phyloP scores from a whole-genome alignment of 2,113 vertebrate genomes.

The Campylomormyrus tamandua region DNA sequence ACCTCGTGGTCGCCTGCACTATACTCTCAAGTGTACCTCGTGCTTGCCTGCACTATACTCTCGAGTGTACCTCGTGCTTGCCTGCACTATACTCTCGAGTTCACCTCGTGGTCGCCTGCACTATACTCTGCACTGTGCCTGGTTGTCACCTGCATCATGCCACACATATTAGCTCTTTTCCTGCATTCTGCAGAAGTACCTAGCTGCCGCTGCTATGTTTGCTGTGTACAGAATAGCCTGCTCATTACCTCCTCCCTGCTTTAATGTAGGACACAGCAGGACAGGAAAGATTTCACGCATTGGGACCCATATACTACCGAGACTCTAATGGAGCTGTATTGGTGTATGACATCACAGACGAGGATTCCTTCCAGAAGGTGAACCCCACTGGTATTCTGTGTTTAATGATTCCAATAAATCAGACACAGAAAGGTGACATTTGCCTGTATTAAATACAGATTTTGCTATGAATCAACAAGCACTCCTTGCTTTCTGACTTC shows the following conservation, averaged over 20 bases:
- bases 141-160: background rate
- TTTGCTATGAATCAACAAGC: background rate
- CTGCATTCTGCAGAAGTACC: background rate
- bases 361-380: slow-evolving; percentile 99
- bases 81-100: background rate
- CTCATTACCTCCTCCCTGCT: background rate
- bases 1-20: background rate
- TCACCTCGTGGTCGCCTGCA: background rate
- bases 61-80: background rate
- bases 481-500: slow-evolving; percentile 23
- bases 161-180: background rate
- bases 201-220: background rate
- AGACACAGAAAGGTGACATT: no score
- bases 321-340: slow-evolving; percentile 96
- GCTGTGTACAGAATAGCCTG: background rate
- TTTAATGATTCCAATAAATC: background rate
- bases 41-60: background rate
- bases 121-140: background rate
- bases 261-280: slow-evolving; percentile 86
- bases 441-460: background rate
- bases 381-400: background rate
- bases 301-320: slow-evolving; percentile 98
- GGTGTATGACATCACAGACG: slow-evolving; percentile 96
- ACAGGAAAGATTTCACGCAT: slow-evolving; percentile 92
- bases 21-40: background rate